Conservation (phyloP, 1,140 invertebrate genomes). For the Linepithema humile region DNA sequence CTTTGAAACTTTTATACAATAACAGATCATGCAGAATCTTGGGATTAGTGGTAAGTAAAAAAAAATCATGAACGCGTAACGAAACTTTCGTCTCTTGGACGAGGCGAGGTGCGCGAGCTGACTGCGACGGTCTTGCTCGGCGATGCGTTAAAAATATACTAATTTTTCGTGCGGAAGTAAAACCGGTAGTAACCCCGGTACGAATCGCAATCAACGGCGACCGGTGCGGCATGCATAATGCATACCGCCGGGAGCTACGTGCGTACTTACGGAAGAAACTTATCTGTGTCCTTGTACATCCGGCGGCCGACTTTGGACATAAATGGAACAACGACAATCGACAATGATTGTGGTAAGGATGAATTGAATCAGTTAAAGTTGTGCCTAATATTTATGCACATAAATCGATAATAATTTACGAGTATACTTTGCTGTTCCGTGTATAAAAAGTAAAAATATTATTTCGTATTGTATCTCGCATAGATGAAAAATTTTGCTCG, state of each 20-base stretch:
- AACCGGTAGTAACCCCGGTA: slow-evolving; percentile 40
- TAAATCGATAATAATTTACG: not conserved
- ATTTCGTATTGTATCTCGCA: not conserved
- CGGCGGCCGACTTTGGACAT: slow-evolving; percentile 7
- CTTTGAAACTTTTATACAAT: not conserved
- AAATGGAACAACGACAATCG: slow-evolving; percentile 27
- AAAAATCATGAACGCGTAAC: slow-evolving; percentile 18
- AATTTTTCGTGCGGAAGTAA: slow-evolving; percentile 55
- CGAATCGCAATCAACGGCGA: slow-evolving; percentile 45
- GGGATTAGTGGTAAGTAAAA: slow-evolving; percentile 17
- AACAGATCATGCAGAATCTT: slow-evolving; percentile 1
- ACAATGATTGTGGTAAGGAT: not conserved
- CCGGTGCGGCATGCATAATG: slow-evolving; percentile 53
- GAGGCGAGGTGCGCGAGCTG: slow-evolving; percentile 12
- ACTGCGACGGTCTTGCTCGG: not conserved
- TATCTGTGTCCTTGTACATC: slow-evolving; percentile 48
- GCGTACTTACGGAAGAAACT: slow-evolving; percentile 49
- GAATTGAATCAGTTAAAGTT: not conserved
- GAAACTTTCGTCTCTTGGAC: slow-evolving; percentile 34
- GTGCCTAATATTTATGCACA: not conserved
- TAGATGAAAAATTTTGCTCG: no score
- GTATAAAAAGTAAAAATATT: not conserved
- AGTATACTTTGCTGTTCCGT: not conserved
- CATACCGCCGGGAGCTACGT: slow-evolving; percentile 31
- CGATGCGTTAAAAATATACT: slow-evolving; percentile 56